Base-by-base conservation (phyloP, 1,140 invertebrate genomes). In the Delia radicum region DNA sequence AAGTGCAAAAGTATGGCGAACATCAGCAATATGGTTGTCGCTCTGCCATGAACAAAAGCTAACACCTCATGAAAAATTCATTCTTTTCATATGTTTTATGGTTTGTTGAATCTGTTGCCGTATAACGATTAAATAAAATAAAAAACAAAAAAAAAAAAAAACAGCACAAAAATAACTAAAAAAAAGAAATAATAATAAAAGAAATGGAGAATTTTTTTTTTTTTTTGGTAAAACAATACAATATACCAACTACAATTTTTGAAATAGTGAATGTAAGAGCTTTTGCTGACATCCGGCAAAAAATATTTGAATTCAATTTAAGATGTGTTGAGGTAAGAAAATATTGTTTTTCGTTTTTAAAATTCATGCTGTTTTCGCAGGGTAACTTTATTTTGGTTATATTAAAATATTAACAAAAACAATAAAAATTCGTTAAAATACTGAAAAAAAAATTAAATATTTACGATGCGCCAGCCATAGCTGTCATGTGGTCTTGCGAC, bases 21-120 rank as follows among this genome's bases (percentile, higher is more conserved):
- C 72, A 71, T 48, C 46, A 73, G 46, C 21, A 46, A 61, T 48
- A 27, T 62, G 48, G 75, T 63, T 65, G 55, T 31, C 33, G 65
- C 65, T 33, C 29, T 69, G 29, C 18, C 65, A 37, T 69, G 82
- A 84, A 85, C 83, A 85, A 85, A 85, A 83, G 83, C 81, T 81
- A 85, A 81, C 81, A 81, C 77, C 83, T 85, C 78, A 85, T 85
- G 83, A 83, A 85, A 85, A 82, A 85, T 85, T 82, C 81, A 85
- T 85, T 78, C 76, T 77, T 63, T 81, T 83, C 83, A 83, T 84
- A 83, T 85, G 83, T 85, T 85, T 81, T 85, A 82, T 81, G 81
- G 80, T 79, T 80, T 85, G 83, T 85, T 85, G 81, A 82, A 81
- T 81, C 78, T 55, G 78, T 63, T 69, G 65, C 65, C 65, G 65